Conservation (phyloP, 2,888 invertebrate species). For the Dryocosmus kuriphilus region DNA sequence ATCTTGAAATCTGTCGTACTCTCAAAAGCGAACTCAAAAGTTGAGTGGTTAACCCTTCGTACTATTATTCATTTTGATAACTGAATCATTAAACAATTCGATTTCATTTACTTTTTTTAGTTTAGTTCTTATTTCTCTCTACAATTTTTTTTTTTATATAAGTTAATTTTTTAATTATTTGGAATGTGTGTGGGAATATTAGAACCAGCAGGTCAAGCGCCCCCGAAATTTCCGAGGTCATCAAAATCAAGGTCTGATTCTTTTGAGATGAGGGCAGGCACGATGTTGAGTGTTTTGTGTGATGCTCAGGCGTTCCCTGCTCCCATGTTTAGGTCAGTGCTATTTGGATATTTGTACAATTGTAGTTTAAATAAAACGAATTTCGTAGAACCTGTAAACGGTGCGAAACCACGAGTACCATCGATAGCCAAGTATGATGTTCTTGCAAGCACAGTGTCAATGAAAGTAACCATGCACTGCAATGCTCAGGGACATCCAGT, state of each 20-base stretch:
- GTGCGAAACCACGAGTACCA: conserved; percentile 81
- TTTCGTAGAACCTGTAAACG: conserved; percentile 80
- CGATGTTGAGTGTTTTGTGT: conserved; percentile 74
- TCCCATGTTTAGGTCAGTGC: conserved; percentile 72
- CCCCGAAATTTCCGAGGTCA: conserved; percentile 75
- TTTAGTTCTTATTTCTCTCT: neutral
- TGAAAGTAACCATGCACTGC: conserved; percentile 82
- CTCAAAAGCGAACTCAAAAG: too few relatives aligned
- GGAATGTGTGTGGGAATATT: conserved; percentile 54
- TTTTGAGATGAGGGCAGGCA: conserved; percentile 68
- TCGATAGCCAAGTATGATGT: conserved; percentile 81
- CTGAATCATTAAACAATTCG: too few relatives aligned
- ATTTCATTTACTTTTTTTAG: neutral
- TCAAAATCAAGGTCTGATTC: conserved; percentile 77
- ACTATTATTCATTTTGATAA: too few relatives aligned
- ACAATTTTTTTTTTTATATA: neutral
- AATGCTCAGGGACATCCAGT: conserved; percentile 85
- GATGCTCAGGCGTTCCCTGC: conserved; percentile 74
- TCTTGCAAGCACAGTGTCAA: conserved; percentile 77
- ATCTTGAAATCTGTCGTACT: too few relatives aligned
- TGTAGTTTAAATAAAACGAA: conserved; percentile 15
- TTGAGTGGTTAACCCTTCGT: too few relatives aligned
- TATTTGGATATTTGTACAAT: conserved; percentile 43
- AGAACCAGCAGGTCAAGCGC: conserved; percentile 75
- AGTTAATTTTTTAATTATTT: conserved; percentile 7